Percentiles rank a stretch among this genome's conserved stretches.
Evolutionary conservation across 1,140 invertebrate genomes (phyloP).

Genomic region (Platyscapa corneri): DNA sequence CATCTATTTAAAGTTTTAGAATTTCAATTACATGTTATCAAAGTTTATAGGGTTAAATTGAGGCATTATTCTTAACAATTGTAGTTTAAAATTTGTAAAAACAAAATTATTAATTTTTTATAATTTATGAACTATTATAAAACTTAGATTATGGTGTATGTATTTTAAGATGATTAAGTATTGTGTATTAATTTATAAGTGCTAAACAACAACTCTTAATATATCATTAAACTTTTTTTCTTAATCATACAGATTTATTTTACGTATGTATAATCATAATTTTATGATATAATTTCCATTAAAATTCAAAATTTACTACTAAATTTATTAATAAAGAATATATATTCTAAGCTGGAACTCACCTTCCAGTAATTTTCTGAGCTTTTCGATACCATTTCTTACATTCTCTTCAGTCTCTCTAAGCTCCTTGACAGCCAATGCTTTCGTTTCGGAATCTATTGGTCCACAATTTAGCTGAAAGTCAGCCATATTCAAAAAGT

Average conservation of each 20-base stretch:
- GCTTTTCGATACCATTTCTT: constrained; percentile 76
- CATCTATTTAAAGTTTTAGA: too few species aligned
- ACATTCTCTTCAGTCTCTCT: constrained; percentile 80
- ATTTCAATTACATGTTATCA: too few species aligned
- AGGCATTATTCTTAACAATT: too few species aligned
- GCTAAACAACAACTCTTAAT: background rate
- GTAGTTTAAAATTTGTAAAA: too few species aligned
- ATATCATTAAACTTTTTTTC: background rate
- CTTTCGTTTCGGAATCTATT: constrained; percentile 66
- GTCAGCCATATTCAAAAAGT: constrained; percentile 27
- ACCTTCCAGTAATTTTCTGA: constrained; percentile 79
- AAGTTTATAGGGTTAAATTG: too few species aligned
- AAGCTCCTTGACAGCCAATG: constrained; percentile 79
- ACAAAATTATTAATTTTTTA: background rate
- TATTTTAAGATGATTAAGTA: too few species aligned
- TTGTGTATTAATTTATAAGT: too few species aligned
- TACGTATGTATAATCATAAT: background rate
- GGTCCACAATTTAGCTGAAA: constrained; percentile 53
- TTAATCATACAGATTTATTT: background rate
- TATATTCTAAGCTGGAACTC: constrained; percentile 11
- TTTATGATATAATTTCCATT: background rate
- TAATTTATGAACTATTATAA: background rate
- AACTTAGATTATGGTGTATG: too few species aligned
- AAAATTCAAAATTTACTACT: background rate
- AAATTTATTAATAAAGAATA: background rate